Conservation (phyloP, 2,797 vertebrate species). For the Hozukius guyotensis region DNA sequence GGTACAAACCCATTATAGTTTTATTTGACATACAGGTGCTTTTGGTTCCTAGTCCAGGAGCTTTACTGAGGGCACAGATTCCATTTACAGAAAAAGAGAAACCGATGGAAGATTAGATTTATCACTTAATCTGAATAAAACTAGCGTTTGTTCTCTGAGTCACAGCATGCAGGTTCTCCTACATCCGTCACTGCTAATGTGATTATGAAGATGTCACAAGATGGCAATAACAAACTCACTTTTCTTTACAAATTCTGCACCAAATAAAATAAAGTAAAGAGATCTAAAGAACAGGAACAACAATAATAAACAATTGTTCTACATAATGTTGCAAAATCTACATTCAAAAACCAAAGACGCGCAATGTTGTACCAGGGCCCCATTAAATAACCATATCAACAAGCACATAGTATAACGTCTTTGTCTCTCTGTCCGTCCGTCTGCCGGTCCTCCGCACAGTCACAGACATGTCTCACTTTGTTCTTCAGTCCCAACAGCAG, state of each 20-base stretch:
- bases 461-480: slow-evolving; percentile 47
- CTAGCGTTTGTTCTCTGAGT: slow-evolving; percentile 58
- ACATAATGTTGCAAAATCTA: slow-evolving; percentile 85
- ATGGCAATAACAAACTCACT: slow-evolving; percentile 64
- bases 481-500: slow-evolving; percentile 65
- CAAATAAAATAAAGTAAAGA: slow-evolving; percentile 72
- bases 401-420: slow-evolving; percentile 63
- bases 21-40: slow-evolving; percentile 86
- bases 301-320: slow-evolving; percentile 77
- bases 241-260: slow-evolving; percentile 68
- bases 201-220: slow-evolving; percentile 56
- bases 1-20: slow-evolving; percentile 86
- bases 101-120: slow-evolving; percentile 49
- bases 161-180: slow-evolving; percentile 59
- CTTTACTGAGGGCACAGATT: slow-evolving; percentile 78
- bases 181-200: slow-evolving; percentile 45
- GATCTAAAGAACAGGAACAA: slow-evolving; percentile 79
- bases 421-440: slow-evolving; percentile 59
- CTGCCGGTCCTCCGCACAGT: slow-evolving; percentile 42
- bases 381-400: slow-evolving; percentile 82
- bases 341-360: slow-evolving; percentile 83
- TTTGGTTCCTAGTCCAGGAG: slow-evolving; percentile 81
- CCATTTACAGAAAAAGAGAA: slow-evolving; percentile 76
- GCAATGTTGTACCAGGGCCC: slow-evolving; percentile 76
- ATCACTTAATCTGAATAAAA: slow-evolving; percentile 52